These are phyloP conservation scores for Taurulus bubalis DNA, from an alignment of 2,113 vertebrate species.

Conservation along the genomic window DNA sequence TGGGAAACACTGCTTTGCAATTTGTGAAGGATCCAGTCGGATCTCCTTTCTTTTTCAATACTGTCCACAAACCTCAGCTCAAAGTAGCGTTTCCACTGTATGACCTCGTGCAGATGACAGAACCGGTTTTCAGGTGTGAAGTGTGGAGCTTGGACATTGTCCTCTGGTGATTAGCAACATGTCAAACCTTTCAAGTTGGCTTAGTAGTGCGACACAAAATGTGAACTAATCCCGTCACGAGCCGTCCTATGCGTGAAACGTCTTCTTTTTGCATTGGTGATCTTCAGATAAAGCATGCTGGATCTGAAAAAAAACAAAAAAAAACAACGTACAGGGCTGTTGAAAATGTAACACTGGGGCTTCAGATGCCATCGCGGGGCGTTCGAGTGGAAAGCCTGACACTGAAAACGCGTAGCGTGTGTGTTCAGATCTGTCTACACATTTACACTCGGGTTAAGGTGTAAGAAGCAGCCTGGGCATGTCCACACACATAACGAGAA, in stretches of 20 bases:
- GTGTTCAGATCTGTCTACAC: constrained; percentile 7
- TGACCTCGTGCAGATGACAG: neutral
- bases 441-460: constrained; percentile 9
- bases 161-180: constrained; percentile 5
- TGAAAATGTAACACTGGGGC: constrained; percentile 48
- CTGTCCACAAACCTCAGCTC: neutral
- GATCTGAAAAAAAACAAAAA: neutral
- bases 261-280: neutral
- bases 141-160: neutral
- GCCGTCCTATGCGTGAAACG: neutral
- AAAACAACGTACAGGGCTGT: too few species aligned
- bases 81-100: neutral
- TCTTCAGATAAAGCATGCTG: neutral
- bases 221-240: neutral
- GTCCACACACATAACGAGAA: constrained; percentile 43
- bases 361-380: constrained; percentile 64
- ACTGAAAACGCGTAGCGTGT: constrained; percentile 3
- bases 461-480: constrained; percentile 43
- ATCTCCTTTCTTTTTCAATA: neutral
- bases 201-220: neutral
- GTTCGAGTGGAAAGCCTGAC: constrained; percentile 35
- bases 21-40: constrained; percentile 4
- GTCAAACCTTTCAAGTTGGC: neutral
- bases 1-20: constrained; percentile 23
- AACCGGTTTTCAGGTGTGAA: constrained; percentile 17